phyloP scores from a whole-genome alignment of 2,888 invertebrate genomes.

The Axea sp. region DNA sequence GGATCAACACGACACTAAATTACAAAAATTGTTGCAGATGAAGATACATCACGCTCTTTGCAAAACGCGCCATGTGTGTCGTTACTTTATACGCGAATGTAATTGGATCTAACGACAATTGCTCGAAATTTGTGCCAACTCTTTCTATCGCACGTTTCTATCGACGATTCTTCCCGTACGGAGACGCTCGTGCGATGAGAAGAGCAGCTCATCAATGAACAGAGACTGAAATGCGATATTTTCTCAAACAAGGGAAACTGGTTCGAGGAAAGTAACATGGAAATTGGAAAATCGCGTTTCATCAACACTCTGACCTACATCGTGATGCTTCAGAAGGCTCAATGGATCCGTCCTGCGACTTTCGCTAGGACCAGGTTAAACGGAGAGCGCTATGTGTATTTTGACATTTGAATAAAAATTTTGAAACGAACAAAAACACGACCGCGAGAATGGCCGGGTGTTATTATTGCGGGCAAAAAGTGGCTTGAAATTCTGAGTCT shows the following conservation, averaged over 20 bases:
- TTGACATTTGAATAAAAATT: constrained; percentile 53
- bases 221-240: constrained; percentile 34
- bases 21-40: constrained; percentile 51
- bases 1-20: constrained; percentile 41
- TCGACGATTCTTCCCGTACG: constrained; percentile 19
- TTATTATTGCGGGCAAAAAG: constrained; percentile 46
- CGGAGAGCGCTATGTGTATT: not conserved
- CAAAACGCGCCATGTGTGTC: constrained; percentile 6
- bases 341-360: too few species aligned
- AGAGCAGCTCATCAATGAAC: constrained; percentile 26
- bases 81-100: constrained; percentile 31
- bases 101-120: constrained; percentile 36
- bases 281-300: constrained; percentile 1
- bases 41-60: constrained; percentile 52
- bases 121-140: constrained; percentile 21
- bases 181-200: constrained; percentile 4
- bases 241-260: constrained; percentile 28
- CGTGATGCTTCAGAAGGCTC: constrained; percentile 17
- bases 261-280: not conserved
- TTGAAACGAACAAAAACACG: constrained; percentile 19
- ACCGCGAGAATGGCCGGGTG: constrained; percentile 24
- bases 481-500: constrained; percentile 57
- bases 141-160: constrained; percentile 35
- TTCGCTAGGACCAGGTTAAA: too few species aligned
- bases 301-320: constrained; percentile 38